Percentiles rank a stretch among this genome's conserved stretches.
These are phyloP conservation scores for Morpho helenor DNA, from an alignment of 2,888 invertebrate species.

Conservation along the genomic window DNA sequence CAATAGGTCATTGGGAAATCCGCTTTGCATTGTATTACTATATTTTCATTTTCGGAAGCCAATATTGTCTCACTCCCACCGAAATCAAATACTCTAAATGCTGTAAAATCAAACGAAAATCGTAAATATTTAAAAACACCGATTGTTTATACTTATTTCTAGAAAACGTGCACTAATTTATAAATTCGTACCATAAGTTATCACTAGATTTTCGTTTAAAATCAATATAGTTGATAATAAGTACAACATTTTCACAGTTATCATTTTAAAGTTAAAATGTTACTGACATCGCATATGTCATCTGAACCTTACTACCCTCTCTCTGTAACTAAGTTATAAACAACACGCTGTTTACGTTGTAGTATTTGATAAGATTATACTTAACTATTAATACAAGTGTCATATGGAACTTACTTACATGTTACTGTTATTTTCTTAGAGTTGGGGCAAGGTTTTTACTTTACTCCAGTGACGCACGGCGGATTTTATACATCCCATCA, in stretches of 20 bases:
- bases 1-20: slow-evolving; percentile 63
- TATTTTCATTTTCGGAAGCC: slow-evolving; percentile 53
- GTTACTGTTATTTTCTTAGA: too few relatives aligned
- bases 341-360: slow-evolving; percentile 20
- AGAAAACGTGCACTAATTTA: not conserved
- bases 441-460: too few relatives aligned
- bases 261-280: slow-evolving; percentile 26
- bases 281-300: slow-evolving; percentile 4
- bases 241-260: slow-evolving; percentile 1
- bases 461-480: too few relatives aligned
- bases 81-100: slow-evolving; percentile 51
- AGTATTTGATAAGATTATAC: slow-evolving; percentile 17
- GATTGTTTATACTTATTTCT: not conserved
- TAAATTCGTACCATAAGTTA: slow-evolving; percentile 18
- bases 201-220: slow-evolving; percentile 6
- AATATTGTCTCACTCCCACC: slow-evolving; percentile 54
- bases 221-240: slow-evolving; percentile 13
- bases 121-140: slow-evolving; percentile 1
- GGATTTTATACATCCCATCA: too few relatives aligned
- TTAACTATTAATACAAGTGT: not conserved
- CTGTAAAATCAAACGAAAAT: slow-evolving; percentile 33
- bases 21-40: slow-evolving; percentile 56
- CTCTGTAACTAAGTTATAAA: not conserved
- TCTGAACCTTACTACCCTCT: slow-evolving; percentile 21
- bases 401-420: too few relatives aligned